A percentile compares a stretch with the other conserved stretches of the same genome.
These are phyloP conservation scores for Diaphora mendica DNA, from an alignment of 2,888 invertebrate genomes.

Conservation along the genomic window DNA sequence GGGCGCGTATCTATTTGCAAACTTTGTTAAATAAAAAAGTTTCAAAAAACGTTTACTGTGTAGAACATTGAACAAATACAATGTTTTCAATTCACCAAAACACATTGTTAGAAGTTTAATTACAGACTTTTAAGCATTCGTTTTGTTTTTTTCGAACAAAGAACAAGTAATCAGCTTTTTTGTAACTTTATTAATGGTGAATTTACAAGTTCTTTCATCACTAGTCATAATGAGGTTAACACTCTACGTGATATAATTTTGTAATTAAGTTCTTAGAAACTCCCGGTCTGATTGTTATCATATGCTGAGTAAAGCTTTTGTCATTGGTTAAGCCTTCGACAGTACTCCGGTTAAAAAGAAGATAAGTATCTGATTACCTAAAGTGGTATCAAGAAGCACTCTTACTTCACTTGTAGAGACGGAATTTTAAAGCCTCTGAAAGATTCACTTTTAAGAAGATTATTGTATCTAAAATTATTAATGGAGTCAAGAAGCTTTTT, in stretches of 20 bases:
- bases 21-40: background rate
- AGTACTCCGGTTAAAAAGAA: conserved; percentile 22
- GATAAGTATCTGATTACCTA: conserved; percentile 22
- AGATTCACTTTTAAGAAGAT: background rate
- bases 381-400: conserved; percentile 7
- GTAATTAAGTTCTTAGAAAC: conserved; percentile 21
- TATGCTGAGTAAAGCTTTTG: conserved; percentile 25
- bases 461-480: background rate
- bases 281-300: conserved; percentile 30
- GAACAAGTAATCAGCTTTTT: background rate
- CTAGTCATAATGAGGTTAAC: conserved; percentile 22
- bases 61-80: background rate
- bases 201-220: conserved; percentile 9
- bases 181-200: conserved; percentile 16
- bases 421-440: conserved; percentile 1
- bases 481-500: background rate
- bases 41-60: background rate
- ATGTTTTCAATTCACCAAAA: background rate
- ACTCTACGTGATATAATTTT: conserved; percentile 17
- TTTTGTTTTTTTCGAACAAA: background rate
- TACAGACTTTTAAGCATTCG: conserved; percentile 9
- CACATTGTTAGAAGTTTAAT: background rate
- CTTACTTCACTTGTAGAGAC: background rate
- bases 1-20: background rate
- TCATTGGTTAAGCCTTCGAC: conserved; percentile 11